Conservation (phyloP, 2,797 vertebrate species). For the Denticeps clupeoides region DNA sequence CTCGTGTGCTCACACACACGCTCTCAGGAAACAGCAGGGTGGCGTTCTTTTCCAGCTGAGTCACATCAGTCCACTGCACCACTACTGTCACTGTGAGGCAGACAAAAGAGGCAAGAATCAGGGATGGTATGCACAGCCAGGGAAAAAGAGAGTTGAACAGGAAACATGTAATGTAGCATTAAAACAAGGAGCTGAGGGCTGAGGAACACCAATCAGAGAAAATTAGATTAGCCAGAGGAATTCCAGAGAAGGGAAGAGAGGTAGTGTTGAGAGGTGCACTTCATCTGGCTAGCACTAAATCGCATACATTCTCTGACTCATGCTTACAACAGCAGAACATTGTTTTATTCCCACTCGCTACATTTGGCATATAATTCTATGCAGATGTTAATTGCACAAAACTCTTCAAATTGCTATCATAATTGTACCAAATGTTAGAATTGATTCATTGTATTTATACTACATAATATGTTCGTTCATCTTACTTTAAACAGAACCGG, state of each 20-base stretch:
- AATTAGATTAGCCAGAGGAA: too few relatives aligned
- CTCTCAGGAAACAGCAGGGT: slow-evolving; percentile 88
- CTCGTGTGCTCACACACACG: slow-evolving; percentile 78
- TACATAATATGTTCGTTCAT: too few relatives aligned
- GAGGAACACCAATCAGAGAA: neutral
- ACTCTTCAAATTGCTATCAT: too few relatives aligned
- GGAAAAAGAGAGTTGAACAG: neutral
- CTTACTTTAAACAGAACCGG: too few relatives aligned
- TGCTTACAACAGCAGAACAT: neutral
- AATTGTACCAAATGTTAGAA: too few relatives aligned
- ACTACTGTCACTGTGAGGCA: slow-evolving; percentile 72
- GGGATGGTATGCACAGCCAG: too few relatives aligned
- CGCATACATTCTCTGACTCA: neutral
- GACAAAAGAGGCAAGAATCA: neutral
- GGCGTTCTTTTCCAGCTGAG: slow-evolving; percentile 86
- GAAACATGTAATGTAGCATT: neutral
- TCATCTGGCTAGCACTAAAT: neutral
- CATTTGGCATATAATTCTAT: too few relatives aligned
- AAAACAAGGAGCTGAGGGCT: neutral
- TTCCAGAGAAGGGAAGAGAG: too few relatives aligned
- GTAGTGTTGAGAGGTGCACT: neutral
- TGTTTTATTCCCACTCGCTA: neutral
- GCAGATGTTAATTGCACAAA: too few relatives aligned
- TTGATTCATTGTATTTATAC: too few relatives aligned
- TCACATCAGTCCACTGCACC: slow-evolving; percentile 90